phyloP scores from a whole-genome alignment of 1,140 invertebrate genomes.

The Thaumetopoea pityocampa region DNA sequence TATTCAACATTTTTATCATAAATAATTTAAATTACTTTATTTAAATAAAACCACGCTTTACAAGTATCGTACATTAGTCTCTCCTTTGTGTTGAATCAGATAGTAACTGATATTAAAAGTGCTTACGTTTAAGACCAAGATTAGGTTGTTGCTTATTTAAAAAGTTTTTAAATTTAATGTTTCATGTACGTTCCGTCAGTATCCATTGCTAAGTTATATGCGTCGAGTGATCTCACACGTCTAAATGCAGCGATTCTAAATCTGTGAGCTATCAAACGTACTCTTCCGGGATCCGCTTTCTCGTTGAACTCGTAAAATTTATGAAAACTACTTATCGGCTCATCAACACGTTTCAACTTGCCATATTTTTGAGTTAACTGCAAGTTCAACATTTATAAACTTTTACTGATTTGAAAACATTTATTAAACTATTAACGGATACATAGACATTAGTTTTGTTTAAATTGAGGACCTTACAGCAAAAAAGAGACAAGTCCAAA shows the following conservation, averaged over 20 bases:
- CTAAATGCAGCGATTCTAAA: constrained; percentile 60
- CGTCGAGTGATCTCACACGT: constrained; percentile 57
- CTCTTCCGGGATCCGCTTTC: constrained; percentile 56
- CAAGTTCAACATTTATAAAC: constrained; percentile 37
- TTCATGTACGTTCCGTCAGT: constrained; percentile 12
- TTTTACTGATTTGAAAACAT: constrained; percentile 30
- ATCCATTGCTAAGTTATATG: constrained; percentile 31
- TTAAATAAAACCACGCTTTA: too few species aligned
- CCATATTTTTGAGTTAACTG: constrained; percentile 24
- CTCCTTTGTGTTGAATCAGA: too few species aligned
- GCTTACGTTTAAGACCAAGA: too few species aligned
- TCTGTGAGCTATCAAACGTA: constrained; percentile 49
- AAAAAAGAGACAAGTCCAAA: too few species aligned
- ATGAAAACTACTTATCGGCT: constrained; percentile 49
- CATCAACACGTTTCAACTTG: constrained; percentile 49
- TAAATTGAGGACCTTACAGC: too few species aligned
- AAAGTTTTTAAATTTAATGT: not conserved
- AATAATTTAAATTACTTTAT: too few species aligned
- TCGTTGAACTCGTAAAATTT: constrained; percentile 57
- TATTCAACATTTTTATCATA: too few species aligned
- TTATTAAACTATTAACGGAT: constrained; percentile 38
- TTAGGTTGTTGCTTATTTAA: too few species aligned
- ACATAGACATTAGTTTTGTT: constrained; percentile 14
- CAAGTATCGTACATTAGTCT: too few species aligned
- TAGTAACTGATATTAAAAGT: too few species aligned